Evolutionary conservation across 2,888 invertebrate species (phyloP).

Genomic region (Epicampocera succincta): DNA sequence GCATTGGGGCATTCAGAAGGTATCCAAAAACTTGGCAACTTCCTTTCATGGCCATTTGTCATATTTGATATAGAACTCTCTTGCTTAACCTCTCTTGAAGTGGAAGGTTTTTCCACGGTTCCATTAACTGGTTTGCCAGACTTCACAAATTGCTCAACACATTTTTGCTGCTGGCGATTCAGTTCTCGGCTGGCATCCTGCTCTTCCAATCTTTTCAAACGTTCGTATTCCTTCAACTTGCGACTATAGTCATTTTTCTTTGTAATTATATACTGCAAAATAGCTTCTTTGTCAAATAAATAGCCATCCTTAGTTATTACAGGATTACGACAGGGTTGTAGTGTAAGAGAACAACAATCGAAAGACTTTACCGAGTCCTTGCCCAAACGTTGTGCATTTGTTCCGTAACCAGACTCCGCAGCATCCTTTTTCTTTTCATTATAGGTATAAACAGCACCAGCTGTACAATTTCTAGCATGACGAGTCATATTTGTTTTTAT

Average conservation of each 20-base stretch:
- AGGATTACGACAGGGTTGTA: conserved; percentile 97
- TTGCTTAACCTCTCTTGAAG: conserved; percentile 75
- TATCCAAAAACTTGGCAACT: conserved; percentile 97
- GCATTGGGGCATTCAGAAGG: conserved; percentile 96
- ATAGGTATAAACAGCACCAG: conserved; percentile 98
- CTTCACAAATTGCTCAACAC: conserved; percentile 90
- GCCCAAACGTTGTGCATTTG: conserved; percentile 72
- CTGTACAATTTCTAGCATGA: conserved; percentile 98
- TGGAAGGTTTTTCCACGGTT: conserved; percentile 54
- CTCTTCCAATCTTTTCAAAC: conserved; percentile 89
- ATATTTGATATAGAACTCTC: conserved; percentile 88
- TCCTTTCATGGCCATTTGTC: conserved; percentile 88
- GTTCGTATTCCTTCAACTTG: conserved; percentile 95
- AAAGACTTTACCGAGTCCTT: conserved; percentile 90
- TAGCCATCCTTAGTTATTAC: conserved; percentile 95
- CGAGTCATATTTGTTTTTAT: conserved; percentile 87
- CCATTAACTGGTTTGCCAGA: conserved; percentile 85
- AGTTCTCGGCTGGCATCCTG: conserved; percentile 85
- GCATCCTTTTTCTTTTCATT: conserved; percentile 99
- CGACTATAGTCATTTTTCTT: conserved; percentile 96
- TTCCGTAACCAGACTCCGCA: conserved; percentile 92
- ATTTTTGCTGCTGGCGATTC: conserved; percentile 83
- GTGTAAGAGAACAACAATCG: conserved; percentile 97
- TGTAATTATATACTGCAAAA: conserved; percentile 95
- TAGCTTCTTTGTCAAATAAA: conserved; percentile 98